Evolutionary conservation across 2,888 invertebrate species (phyloP).

Genomic region (Plagodis dolabraria): DNA sequence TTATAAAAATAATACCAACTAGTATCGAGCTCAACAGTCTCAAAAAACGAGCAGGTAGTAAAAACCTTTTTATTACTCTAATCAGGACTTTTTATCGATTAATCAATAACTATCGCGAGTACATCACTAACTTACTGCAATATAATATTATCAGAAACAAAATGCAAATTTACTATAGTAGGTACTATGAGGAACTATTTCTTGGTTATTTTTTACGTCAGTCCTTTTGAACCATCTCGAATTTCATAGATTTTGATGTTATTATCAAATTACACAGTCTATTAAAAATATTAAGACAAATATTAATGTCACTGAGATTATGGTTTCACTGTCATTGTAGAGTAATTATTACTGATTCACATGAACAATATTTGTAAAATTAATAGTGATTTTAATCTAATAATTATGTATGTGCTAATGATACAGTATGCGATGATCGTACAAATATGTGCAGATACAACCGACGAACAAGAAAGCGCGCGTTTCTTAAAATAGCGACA

Average conservation of each 20-base stretch:
- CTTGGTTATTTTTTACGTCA: conserved; percentile 73
- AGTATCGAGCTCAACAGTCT: conserved; percentile 8
- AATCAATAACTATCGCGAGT: conserved; percentile 65
- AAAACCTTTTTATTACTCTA: conserved; percentile 47
- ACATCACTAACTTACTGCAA: conserved; percentile 78
- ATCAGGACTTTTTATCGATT: conserved; percentile 50
- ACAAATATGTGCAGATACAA: conserved; percentile 42
- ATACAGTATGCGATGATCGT: conserved; percentile 54
- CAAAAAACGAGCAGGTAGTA: not conserved
- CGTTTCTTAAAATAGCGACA: not conserved
- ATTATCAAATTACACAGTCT: conserved; percentile 80
- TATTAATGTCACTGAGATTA: conserved; percentile 65
- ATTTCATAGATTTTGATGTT: conserved; percentile 73
- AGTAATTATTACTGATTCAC: conserved; percentile 35
- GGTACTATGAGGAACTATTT: conserved; percentile 85
- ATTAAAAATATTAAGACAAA: conserved; percentile 59
- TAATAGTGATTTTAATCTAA: conserved; percentile 54
- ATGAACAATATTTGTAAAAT: conserved; percentile 51
- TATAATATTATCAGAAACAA: conserved; percentile 75
- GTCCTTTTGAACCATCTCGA: conserved; percentile 58
- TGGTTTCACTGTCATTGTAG: conserved; percentile 51
- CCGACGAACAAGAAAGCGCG: conserved; percentile 27
- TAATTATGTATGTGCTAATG: conserved; percentile 46
- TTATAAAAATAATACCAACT: conserved; percentile 19
- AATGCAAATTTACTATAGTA: conserved; percentile 84